Evolutionary conservation across 2,113 vertebrate species (phyloP).

Genomic region (Emydocephalus ijimae): DNA sequence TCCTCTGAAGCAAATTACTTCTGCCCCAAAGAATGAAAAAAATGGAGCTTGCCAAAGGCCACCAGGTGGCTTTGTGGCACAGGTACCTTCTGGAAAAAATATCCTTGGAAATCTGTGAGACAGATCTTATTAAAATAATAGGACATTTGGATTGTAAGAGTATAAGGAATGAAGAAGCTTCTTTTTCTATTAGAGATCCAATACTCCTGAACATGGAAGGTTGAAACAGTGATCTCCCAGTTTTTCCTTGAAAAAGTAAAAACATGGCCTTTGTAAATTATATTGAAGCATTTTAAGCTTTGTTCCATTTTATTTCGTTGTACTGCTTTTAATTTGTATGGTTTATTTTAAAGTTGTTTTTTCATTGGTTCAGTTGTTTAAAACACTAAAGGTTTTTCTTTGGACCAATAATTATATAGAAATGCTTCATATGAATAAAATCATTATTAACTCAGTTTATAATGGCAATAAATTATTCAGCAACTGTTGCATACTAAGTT

Average conservation of each 20-base stretch:
- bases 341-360: background rate
- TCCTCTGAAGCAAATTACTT: background rate
- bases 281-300: background rate
- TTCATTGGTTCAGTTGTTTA: background rate
- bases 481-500: background rate
- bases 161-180: background rate
- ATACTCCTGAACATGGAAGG: background rate
- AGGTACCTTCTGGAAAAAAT: background rate
- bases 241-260: background rate
- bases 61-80: background rate
- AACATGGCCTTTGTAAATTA: background rate
- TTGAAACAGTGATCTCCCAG: background rate
- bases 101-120: background rate
- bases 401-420: background rate
- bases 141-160: background rate
- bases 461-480: background rate
- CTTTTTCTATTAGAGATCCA: background rate
- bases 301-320: background rate
- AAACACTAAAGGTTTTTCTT: background rate
- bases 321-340: background rate
- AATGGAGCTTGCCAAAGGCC: background rate
- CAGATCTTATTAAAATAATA: background rate
- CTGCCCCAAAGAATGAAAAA: background rate
- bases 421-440: background rate
- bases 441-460: background rate